Evolutionary conservation across 1,140 invertebrate genomes (phyloP).

Genomic region (Anastrepha obliqua): DNA sequence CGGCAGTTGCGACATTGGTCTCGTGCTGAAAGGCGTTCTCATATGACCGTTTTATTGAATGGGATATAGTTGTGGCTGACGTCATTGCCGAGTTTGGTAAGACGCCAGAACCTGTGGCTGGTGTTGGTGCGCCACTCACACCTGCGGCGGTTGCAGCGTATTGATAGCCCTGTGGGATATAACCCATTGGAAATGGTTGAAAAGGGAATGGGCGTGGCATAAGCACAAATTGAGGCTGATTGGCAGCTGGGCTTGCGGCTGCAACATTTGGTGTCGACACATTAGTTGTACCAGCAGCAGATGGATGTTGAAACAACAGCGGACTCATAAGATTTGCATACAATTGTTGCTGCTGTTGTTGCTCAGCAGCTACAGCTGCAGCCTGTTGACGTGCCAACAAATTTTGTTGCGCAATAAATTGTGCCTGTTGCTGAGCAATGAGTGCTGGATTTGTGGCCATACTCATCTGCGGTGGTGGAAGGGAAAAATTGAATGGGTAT

Average conservation of each 20-base stretch:
- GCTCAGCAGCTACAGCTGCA: conserved; percentile 66
- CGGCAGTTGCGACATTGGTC: conserved; percentile 64
- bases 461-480: conserved; percentile 60
- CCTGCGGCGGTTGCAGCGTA: conserved; percentile 57
- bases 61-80: conserved; percentile 59
- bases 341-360: conserved; percentile 67
- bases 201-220: conserved; percentile 69
- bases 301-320: conserved; percentile 66
- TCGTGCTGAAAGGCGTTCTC: conserved; percentile 73
- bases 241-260: neutral
- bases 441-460: conserved; percentile 64
- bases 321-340: conserved; percentile 67
- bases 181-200: conserved; percentile 69
- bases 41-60: conserved; percentile 71
- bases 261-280: conserved; percentile 57
- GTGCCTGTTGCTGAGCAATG: conserved; percentile 72
- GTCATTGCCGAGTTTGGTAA: conserved; percentile 34
- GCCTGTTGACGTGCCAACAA: conserved; percentile 70
- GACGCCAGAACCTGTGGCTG: conserved; percentile 52
- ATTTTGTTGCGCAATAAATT: conserved; percentile 73
- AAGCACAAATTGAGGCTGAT: conserved; percentile 70
- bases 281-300: conserved; percentile 61
- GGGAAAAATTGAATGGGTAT: conserved; percentile 65
- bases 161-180: conserved; percentile 65
- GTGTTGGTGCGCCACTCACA: conserved; percentile 43